Evolutionary conservation across 2,797 vertebrate species (phyloP), one percentile per base, ranked within the genome.

Genomic region (Pagetopsis macropterus): DNA sequence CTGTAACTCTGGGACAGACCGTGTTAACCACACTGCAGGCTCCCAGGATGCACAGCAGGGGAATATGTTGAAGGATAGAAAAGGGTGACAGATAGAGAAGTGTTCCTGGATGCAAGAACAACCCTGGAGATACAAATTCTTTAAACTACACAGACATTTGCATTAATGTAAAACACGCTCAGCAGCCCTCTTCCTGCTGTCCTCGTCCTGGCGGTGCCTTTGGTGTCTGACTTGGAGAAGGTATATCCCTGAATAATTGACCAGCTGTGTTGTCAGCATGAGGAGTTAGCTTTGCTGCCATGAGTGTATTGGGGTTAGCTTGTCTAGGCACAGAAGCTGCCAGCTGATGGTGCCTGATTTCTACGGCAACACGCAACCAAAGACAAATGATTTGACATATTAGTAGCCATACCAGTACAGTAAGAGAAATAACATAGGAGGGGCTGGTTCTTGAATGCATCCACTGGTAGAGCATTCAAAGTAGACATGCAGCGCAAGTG

Each of bases 181-280:
- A 45, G 70, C 52, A 23, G 23, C 23, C 70, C 33, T 80, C 23
- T 41, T 66, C 48, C 43, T 45, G 63, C 66, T 61, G 72, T 69
- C 78, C 84, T 68, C 31, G 44, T 64, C 65, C 58, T 45, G 70
- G 68, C 75, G 5, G 61, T 75, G 75, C 61, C 61, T 78, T 76
- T 84, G 82, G 66, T 79, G 79, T 91, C 88, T 85, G 84, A 88
- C 85, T 92, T 74, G 77, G 54, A 87, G 79, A 84, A 75, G 84
- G 80, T 82, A 61, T 76, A 76, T 78, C 88, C 79, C 83, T 94
- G 69, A 94, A 94, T 94, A 90, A 94, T 94, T 93, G 86, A 94
- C 82, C 78, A 79, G 75, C 81, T 82, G 87, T 78, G 84, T 62
- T 82, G 74, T 80, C 77, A 62, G 75, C 27, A 10, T 73, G 80